A percentile compares a stretch with the other conserved stretches of the same genome.
Evolutionary conservation across 2,888 invertebrate genomes (phyloP).

Genomic region (Drosophila rellima): DNA sequence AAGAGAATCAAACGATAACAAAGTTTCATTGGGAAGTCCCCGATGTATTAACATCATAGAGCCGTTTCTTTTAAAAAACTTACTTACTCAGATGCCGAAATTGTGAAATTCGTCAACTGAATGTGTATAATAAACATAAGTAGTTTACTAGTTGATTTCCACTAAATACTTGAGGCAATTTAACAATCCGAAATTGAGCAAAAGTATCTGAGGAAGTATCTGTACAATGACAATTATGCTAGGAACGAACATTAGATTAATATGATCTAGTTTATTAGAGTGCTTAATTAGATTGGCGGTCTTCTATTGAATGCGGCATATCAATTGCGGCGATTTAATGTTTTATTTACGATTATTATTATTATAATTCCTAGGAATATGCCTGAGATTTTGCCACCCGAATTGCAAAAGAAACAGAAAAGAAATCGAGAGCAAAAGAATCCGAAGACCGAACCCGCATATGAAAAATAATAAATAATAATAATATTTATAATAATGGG

Average conservation of each 20-base stretch:
- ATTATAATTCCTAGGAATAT: conserved; percentile 4
- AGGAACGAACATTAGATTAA: background rate
- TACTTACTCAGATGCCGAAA: too few relatives aligned
- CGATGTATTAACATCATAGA: too few relatives aligned
- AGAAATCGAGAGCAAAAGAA: conserved; percentile 7
- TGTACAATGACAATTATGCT: background rate
- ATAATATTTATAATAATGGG: conserved; percentile 25
- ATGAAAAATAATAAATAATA: conserved; percentile 8
- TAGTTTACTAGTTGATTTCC: background rate
- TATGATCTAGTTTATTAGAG: conserved; percentile 7
- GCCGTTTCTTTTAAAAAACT: too few relatives aligned
- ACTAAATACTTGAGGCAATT: conserved; percentile 15
- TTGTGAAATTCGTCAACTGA: background rate
- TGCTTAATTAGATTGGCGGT: conserved; percentile 66
- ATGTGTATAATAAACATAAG: too few relatives aligned
- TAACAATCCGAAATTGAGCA: conserved; percentile 3
- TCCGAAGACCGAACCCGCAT: conserved; percentile 23
- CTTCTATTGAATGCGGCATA: conserved; percentile 33
- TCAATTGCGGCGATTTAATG: conserved; percentile 32
- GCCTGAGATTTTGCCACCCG: conserved; percentile 15
- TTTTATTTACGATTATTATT: conserved; percentile 20
- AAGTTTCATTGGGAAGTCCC: background rate
- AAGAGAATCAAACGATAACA: too few relatives aligned
- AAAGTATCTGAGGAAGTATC: background rate
- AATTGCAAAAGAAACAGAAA: background rate